Conservation (phyloP, 1,140 invertebrate genomes). For the Drosophila lowei region DNA sequence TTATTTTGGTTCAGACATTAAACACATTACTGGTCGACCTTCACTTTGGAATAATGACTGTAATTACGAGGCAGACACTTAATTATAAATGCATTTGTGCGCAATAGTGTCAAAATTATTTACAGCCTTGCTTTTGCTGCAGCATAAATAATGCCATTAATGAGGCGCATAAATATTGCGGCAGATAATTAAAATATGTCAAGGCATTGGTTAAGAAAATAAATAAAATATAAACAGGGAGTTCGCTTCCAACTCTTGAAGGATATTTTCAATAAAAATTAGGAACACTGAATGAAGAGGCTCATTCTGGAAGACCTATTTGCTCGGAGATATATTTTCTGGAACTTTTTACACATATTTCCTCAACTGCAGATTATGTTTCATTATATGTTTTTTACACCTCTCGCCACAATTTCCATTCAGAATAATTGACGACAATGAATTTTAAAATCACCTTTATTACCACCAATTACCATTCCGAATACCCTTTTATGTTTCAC, state of each 20-base stretch:
- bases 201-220: slow-evolving; percentile 3
- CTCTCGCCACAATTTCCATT: too few species aligned
- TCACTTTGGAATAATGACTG: slow-evolving; percentile 20
- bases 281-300: too few species aligned
- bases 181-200: not conserved
- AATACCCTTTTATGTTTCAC: slow-evolving; percentile 12
- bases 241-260: too few species aligned
- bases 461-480: slow-evolving; percentile 12
- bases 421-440: slow-evolving; percentile 9
- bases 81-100: slow-evolving; percentile 46
- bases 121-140: slow-evolving; percentile 14
- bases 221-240: not conserved
- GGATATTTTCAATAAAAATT: too few species aligned
- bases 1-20: slow-evolving; percentile 14
- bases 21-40: slow-evolving; percentile 34
- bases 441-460: slow-evolving; percentile 16
- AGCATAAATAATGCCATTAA: slow-evolving; percentile 41
- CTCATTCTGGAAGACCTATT: too few species aligned
- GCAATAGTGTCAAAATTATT: slow-evolving; percentile 58
- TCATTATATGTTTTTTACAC: too few species aligned
- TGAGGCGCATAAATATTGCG: slow-evolving; percentile 29
- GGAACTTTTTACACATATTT: too few species aligned
- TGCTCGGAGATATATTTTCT: too few species aligned
- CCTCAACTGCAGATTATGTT: too few species aligned
- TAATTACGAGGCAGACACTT: slow-evolving; percentile 33